These are phyloP conservation scores for Coregonus clupeaformis DNA, from an alignment of 2,113 vertebrate genomes.

Conservation along the genomic window DNA sequence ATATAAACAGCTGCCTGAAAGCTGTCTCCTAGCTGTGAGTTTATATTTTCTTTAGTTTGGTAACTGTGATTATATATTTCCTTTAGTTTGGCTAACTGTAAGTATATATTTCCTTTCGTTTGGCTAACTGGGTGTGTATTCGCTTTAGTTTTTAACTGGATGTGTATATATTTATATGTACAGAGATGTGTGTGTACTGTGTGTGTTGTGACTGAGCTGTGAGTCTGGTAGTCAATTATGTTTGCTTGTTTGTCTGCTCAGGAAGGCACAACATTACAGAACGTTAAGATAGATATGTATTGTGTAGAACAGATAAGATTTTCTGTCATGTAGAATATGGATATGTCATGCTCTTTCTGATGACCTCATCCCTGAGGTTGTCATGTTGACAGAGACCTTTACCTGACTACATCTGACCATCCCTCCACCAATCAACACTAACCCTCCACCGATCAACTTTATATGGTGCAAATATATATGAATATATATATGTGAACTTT, in stretches of 20 bases:
- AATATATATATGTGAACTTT: background rate
- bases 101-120: constrained; percentile 15
- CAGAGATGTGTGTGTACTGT: constrained; percentile 38
- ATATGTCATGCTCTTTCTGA: background rate
- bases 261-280: background rate
- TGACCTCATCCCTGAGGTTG: background rate
- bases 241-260: background rate
- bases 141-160: too few relatives aligned
- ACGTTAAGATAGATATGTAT: too few relatives aligned
- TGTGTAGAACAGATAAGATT: background rate
- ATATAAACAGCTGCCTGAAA: constrained; percentile 14
- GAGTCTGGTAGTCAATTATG: background rate
- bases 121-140: too few relatives aligned
- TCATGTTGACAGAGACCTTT: background rate
- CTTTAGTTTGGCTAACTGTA: constrained; percentile 48
- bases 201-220: constrained; percentile 14
- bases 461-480: constrained; percentile 9
- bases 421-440: background rate
- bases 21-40: constrained; percentile 23
- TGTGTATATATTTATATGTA: constrained; percentile 51
- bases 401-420: background rate
- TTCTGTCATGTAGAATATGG: background rate
- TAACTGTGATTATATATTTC: constrained; percentile 38
- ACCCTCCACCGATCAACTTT: background rate
- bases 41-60: constrained; percentile 11